phyloP scores from a whole-genome alignment of 2,888 invertebrate species.

The Vesta saturnalis region DNA sequence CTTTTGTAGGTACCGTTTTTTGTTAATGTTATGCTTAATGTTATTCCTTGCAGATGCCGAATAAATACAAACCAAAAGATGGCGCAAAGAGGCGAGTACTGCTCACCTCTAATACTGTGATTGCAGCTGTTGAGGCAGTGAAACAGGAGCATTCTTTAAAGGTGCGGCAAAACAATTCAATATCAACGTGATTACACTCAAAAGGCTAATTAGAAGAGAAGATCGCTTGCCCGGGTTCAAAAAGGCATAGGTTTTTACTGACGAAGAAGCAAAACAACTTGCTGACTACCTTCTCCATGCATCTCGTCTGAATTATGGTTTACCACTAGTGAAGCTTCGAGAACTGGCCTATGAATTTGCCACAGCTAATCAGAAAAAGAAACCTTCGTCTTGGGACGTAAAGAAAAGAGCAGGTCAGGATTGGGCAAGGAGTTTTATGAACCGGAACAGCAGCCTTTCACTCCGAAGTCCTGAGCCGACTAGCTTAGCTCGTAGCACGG shows the following conservation, averaged over 20 bases:
- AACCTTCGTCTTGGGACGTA: too few relatives aligned
- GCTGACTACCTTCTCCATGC: constrained; percentile 12
- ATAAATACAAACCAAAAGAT: constrained; percentile 10
- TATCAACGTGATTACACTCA: not conserved
- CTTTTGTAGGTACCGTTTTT: not conserved
- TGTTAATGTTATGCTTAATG: not conserved
- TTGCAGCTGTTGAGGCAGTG: constrained; percentile 8
- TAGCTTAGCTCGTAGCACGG: too few relatives aligned
- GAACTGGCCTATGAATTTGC: too few relatives aligned
- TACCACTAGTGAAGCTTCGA: too few relatives aligned
- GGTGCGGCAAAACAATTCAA: constrained; percentile 3
- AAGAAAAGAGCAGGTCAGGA: too few relatives aligned
- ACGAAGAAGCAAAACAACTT: constrained; percentile 7
- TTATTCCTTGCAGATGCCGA: constrained; percentile 3
- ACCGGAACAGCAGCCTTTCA: too few relatives aligned
- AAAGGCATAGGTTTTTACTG: constrained; percentile 10
- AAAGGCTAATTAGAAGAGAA: constrained; percentile 12
- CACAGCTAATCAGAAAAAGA: too few relatives aligned
- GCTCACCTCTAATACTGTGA: not conserved
- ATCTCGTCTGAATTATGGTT: too few relatives aligned
- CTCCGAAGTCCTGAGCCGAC: too few relatives aligned
- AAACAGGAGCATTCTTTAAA: constrained; percentile 6
- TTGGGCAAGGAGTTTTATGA: too few relatives aligned
- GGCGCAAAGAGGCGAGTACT: constrained; percentile 11
- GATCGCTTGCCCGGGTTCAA: constrained; percentile 10